These are phyloP conservation scores for Limenitis arthemis DNA, from an alignment of 2,888 invertebrate species.

Conservation along the genomic window DNA sequence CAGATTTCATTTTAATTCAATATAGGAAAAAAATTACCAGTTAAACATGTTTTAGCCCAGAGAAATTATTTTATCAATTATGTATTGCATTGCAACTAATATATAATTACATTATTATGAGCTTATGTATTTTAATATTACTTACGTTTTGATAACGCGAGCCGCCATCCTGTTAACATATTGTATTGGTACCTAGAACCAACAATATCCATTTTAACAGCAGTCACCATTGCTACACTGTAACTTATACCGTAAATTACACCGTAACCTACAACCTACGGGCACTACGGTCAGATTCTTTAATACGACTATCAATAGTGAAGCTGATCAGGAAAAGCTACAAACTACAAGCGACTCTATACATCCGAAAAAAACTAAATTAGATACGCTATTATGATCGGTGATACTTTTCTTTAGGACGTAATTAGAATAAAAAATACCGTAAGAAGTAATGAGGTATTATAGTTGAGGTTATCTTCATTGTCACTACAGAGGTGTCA, in stretches of 20 bases:
- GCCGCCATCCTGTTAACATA: constrained; percentile 64
- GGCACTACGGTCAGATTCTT: constrained; percentile 17
- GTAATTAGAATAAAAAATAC: not conserved
- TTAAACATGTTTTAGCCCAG: not conserved
- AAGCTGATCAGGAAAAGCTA: constrained; percentile 44
- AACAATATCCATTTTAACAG: constrained; percentile 28
- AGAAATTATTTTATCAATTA: not conserved
- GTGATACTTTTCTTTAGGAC: constrained; percentile 8
- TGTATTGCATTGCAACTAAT: not conserved
- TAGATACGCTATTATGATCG: constrained; percentile 16
- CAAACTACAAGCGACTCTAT: constrained; percentile 13
- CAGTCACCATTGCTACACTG: constrained; percentile 4
- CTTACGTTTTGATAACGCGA: constrained; percentile 60
- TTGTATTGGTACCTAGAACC: constrained; percentile 38
- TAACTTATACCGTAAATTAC: constrained; percentile 3
- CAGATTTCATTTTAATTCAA: too few relatives aligned
- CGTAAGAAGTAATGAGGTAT: not conserved
- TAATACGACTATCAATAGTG: constrained; percentile 36
- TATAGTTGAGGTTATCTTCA: constrained; percentile 13
- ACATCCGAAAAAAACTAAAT: constrained; percentile 13
- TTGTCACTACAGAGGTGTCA: constrained; percentile 21
- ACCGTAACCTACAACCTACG: constrained; percentile 11
- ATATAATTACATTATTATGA: too few relatives aligned
- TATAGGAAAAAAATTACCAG: too few relatives aligned
- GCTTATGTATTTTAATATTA: constrained; percentile 20